Percentiles rank a stretch among this genome's conserved stretches.
Evolutionary conservation across 1,140 invertebrate species (phyloP).

Genomic region (Hypsibius dujardini): DNA sequence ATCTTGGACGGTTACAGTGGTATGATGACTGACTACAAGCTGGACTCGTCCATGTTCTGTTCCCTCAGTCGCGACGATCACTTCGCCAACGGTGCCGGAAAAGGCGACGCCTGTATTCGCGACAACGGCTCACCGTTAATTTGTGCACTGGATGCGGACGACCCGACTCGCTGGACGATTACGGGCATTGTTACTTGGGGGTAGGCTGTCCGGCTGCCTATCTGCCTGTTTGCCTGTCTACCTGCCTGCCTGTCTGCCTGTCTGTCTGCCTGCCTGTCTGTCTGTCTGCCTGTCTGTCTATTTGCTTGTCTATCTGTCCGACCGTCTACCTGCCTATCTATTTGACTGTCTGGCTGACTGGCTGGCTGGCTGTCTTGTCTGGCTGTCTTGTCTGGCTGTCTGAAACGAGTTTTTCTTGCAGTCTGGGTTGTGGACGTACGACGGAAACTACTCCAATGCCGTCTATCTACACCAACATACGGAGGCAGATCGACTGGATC

Average conservation of each 20-base stretch:
- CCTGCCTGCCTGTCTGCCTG: too few species aligned
- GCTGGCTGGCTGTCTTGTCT: too few species aligned
- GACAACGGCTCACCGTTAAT: constrained; percentile 6
- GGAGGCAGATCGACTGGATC: neutral
- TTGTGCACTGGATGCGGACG: neutral
- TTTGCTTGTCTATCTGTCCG: too few species aligned
- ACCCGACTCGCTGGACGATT: neutral
- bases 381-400: too few species aligned
- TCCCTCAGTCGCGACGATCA: neutral
- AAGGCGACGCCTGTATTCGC: neutral
- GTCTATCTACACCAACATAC: neutral
- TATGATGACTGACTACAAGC: neutral
- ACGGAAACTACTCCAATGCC: neutral
- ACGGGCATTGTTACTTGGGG: constrained; percentile 1
- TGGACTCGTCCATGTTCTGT: constrained; percentile 11
- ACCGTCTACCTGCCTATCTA: too few species aligned
- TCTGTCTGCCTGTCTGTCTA: too few species aligned
- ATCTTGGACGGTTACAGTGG: neutral
- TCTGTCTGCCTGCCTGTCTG: too few species aligned
- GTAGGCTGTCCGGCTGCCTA: neutral
- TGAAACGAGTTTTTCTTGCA: too few species aligned
- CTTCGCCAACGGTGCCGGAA: neutral
- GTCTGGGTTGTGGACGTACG: neutral
- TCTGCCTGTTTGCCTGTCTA: too few species aligned
- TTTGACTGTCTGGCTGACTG: too few species aligned